Evolutionary conservation across 2,888 invertebrate species (phyloP), one percentile per base, ranked within the genome.

Genomic region (Amphipoea lucens): DNA sequence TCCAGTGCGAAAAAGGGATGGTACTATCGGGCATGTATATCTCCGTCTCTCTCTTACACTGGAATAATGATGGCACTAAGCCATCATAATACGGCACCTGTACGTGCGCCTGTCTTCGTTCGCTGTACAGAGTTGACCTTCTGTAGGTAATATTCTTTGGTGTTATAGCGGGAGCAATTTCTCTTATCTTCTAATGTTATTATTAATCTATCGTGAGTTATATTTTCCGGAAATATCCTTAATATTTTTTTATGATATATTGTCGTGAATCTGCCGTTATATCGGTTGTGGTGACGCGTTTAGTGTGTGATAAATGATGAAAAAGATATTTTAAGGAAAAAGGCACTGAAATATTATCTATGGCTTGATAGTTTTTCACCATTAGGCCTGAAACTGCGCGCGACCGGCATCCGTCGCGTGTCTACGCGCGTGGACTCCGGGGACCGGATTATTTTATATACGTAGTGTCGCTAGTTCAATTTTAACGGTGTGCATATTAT

Each of bases 141-240:
- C 65, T 79, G 40, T 20, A 3, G n/a, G 6, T 2, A 4, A 11
- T 45, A 4, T 20, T 29, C 14, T 29, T 14, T 0, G 7, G n/a
- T 54, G 54, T 40, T 11, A 48, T 40, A 81, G 54, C n/a, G 65
- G 14, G 65, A 82, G 82, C 40, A 74, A 36, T 79, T 82, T 74
- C 80, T 80, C 20, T 40, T 84, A 85, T 85, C 76, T 76, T 5
- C 9, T 84, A 82, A 84, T 82, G 60, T 80, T 79, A 79, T 84
- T 74, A 82, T 84, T 82, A 84, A 82, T 82, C 80, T 65, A 63
- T 81, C 40, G 40, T 57, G 62, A 7, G 72, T 62, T 65, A 83
- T 69, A 20, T 77, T 77, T 81, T 73, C 69, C 54, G 45, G 69
- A 51, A 65, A 71, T 78, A 72, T 85, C 75, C 54, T 67, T 77